These are phyloP conservation scores for Aporophyla nigra DNA, from an alignment of 2,888 invertebrate genomes.

Conservation along the genomic window DNA sequence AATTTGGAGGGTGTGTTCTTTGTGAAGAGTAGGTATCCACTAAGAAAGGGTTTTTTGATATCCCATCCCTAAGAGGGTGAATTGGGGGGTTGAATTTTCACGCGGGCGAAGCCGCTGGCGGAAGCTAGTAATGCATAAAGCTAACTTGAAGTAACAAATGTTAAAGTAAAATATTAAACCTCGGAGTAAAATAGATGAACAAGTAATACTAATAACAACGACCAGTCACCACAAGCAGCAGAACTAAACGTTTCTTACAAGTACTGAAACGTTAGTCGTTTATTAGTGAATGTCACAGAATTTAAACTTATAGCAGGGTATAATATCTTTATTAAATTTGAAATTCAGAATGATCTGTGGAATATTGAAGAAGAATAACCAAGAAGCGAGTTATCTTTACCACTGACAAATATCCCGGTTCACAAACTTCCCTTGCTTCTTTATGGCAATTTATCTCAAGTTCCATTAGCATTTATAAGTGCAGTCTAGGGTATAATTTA, in stretches of 20 bases:
- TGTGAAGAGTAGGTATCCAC: too few species aligned
- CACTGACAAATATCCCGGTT: neutral
- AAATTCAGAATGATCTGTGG: neutral
- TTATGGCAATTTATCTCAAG: neutral
- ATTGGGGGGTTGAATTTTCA: too few species aligned
- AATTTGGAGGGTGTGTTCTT: too few species aligned
- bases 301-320: neutral
- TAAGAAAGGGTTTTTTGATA: too few species aligned
- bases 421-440: neutral
- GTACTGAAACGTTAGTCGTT: neutral
- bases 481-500: neutral
- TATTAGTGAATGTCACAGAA: neutral
- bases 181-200: too few species aligned
- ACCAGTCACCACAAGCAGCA: neutral
- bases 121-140: too few species aligned
- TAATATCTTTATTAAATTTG: neutral
- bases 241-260: neutral
- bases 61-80: too few species aligned
- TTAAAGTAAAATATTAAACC: too few species aligned
- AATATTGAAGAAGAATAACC: neutral
- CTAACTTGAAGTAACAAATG: too few species aligned
- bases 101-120: too few species aligned
- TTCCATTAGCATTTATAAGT: neutral
- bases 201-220: constrained; percentile 27
- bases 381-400: neutral